These are phyloP conservation scores for Tillus elongatus DNA, from an alignment of 2,888 invertebrate genomes.

Conservation along the genomic window DNA sequence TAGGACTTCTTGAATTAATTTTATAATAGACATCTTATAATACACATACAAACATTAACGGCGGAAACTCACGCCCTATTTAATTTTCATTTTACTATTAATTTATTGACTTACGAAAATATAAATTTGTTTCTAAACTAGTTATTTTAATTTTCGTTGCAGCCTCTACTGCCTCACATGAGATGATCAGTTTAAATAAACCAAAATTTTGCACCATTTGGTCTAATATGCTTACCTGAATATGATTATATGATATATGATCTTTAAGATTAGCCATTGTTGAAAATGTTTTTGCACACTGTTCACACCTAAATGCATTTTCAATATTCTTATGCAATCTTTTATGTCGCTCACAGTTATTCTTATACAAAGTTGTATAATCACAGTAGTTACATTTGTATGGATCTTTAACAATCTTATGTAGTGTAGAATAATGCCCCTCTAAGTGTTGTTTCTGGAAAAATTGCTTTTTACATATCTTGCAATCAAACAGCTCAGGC, in stretches of 20 bases:
- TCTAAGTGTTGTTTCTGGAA: constrained; percentile 32
- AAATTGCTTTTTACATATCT: constrained; percentile 33
- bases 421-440: constrained; percentile 33
- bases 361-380: constrained; percentile 32
- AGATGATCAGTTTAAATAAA: too few relatives aligned
- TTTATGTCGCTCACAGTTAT: constrained; percentile 33
- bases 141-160: too few relatives aligned
- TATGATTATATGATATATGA: constrained; percentile 35
- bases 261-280: constrained; percentile 35
- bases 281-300: constrained; percentile 36
- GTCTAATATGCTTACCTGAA: constrained; percentile 23
- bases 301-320: constrained; percentile 33
- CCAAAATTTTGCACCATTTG: too few relatives aligned
- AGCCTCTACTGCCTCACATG: too few relatives aligned
- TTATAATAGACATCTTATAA: too few relatives aligned
- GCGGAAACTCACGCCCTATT: too few relatives aligned
- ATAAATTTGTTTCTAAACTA: too few relatives aligned
- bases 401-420: constrained; percentile 29
- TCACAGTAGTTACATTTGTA: constrained; percentile 32
- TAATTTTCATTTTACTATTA: too few relatives aligned
- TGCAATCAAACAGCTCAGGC: constrained; percentile 29
- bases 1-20: too few relatives aligned
- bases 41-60: too few relatives aligned
- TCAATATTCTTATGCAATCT: constrained; percentile 33
- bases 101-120: too few relatives aligned